Evolutionary conservation across 2,113 vertebrate species (phyloP), one percentile per base, ranked within the genome.

Genomic region (Eclectus roratus): DNA sequence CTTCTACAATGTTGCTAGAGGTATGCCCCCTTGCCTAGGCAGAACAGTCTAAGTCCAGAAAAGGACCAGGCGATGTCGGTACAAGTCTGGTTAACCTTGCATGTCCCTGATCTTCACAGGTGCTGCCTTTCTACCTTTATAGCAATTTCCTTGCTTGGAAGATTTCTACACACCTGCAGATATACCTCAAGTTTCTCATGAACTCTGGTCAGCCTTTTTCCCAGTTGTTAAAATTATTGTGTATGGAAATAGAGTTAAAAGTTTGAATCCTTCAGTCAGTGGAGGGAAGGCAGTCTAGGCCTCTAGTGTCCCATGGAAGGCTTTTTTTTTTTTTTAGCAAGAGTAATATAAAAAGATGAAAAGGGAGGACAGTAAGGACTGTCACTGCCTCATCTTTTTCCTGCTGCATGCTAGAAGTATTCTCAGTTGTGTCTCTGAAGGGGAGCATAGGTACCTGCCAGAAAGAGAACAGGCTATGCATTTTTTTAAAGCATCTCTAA

Each of bases 401-500:
- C 35, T n/a, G 49, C 35, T 46, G 56, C 43, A n/a, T 2, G 8
- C 37, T 52, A 21, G n/a, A 58, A 71, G 15, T 11, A 37, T 17
- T 20, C 25, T 15, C 28, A 52, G 37, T 27, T 11, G 16, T 19
- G 50, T 35, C 65, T 66, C 8, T 72, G 52, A 52, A 87, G 35
- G 17, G 61, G 14, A 46, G 8, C 1, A 8, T 21, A 70, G 64
- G 31, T n/a, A 24, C 14, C 64, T 39, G 23, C 27, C 63, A 44
- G 1, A 0, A 76, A 33, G 23, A 55, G 17, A 63, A 33, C 1
- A 1, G 37, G 55, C 19, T 55, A n/a, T 7, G 21, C 7, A 17
- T 50, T 82, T 74, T 58, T 31, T 18, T 35, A 37, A 69, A 64
- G 35, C 23, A 39, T 7, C 49, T 50, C 49, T 52, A 63, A 80